A percentile compares a stretch with the other conserved stretches of the same genome.
phyloP scores from a whole-genome alignment of 2,797 vertebrate genomes.

The Dipus sagitta region DNA sequence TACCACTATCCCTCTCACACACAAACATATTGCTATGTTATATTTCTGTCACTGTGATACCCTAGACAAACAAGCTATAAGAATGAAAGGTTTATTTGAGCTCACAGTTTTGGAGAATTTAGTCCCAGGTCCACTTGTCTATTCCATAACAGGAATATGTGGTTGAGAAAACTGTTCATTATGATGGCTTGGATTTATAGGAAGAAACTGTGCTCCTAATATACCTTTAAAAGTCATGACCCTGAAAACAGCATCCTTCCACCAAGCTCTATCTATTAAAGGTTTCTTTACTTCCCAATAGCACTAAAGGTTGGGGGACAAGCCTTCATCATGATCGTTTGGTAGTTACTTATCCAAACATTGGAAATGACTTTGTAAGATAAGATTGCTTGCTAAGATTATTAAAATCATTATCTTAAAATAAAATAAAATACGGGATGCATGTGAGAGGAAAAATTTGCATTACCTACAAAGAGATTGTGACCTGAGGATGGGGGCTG shows the following conservation, averaged over 20 bases:
- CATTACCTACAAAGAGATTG: not conserved
- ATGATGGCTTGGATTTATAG: not conserved
- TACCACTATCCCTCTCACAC: too few species aligned
- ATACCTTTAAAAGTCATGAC: too few species aligned
- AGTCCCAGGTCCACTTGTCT: not conserved
- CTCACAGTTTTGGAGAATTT: not conserved
- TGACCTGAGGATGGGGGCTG: not conserved
- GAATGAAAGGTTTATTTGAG: not conserved
- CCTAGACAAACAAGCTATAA: not conserved
- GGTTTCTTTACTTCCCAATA: not conserved
- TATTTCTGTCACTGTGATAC: not conserved
- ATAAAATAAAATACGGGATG: conserved; percentile 19
- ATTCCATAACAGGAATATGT: not conserved
- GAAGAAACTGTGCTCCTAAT: too few species aligned
- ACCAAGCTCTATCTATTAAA: not conserved
- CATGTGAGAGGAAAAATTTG: not conserved
- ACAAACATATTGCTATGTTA: too few species aligned
- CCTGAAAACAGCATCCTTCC: not conserved
- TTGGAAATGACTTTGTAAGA: not conserved
- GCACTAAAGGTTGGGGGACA: not conserved
- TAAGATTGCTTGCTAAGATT: not conserved
- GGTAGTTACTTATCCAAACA: not conserved
- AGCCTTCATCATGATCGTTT: not conserved
- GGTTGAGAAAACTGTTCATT: not conserved
- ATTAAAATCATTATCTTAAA: conserved; percentile 1